These are phyloP conservation scores for Pseudotriccus pelzelni DNA, from an alignment of 2,797 vertebrate species.

Conservation along the genomic window DNA sequence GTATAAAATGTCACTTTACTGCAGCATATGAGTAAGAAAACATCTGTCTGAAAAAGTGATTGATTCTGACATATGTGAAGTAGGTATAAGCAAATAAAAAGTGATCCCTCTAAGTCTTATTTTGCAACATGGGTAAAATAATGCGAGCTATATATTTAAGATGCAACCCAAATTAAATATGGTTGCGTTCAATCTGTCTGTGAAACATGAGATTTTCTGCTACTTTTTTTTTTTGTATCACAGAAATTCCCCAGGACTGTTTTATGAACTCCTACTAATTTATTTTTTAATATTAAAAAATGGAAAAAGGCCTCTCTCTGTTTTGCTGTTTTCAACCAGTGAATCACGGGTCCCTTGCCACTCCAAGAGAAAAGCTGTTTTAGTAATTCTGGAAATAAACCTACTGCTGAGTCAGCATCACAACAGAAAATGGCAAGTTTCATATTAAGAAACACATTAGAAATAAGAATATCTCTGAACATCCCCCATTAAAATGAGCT, in stretches of 20 bases:
- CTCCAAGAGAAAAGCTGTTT: slow-evolving; percentile 71
- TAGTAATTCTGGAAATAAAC: slow-evolving; percentile 74
- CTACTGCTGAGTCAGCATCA: slow-evolving; percentile 72
- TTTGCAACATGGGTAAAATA: slow-evolving; percentile 12
- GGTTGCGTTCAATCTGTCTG: neutral
- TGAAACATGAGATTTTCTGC: slow-evolving; percentile 33
- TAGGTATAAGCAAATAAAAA: slow-evolving; percentile 44
- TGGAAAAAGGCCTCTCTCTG: slow-evolving; percentile 62
- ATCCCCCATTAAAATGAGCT: neutral
- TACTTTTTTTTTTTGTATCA: neutral
- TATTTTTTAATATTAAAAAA: slow-evolving; percentile 65
- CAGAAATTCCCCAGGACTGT: neutral
- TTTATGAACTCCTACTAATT: slow-evolving; percentile 44
- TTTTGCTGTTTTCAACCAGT: slow-evolving; percentile 41
- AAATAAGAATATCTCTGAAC: slow-evolving; percentile 49
- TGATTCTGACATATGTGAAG: slow-evolving; percentile 25
- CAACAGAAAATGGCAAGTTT: slow-evolving; percentile 53
- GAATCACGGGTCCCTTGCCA: slow-evolving; percentile 65
- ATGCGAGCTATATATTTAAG: slow-evolving; percentile 31
- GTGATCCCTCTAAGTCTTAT: neutral
- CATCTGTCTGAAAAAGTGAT: neutral
- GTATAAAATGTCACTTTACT: neutral
- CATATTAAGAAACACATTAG: slow-evolving; percentile 33
- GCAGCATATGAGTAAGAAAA: neutral
- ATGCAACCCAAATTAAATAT: slow-evolving; percentile 30